Base-by-base conservation (phyloP, 2,888 invertebrate species). In the Scaptomyza caliginosa region DNA sequence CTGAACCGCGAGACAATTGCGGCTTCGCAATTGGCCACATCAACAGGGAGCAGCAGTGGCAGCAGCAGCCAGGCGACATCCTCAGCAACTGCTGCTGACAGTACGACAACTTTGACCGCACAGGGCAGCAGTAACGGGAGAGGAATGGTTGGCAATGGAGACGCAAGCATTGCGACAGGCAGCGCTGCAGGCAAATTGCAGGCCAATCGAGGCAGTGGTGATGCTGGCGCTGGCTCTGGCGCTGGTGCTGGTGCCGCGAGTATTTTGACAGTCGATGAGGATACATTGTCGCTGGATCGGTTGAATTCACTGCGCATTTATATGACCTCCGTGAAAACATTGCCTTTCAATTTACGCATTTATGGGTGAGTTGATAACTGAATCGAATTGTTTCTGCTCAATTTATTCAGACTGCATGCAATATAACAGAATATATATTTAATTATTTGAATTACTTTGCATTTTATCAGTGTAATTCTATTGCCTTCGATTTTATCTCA, bases 21-120 rank as follows among this genome's bases (percentile, higher is more conserved):
- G 75, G 89, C 91, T 69, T 91, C 91, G 67, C 90, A 90, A 89
- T 89, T 91, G 88, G 91, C 90, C 74, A 90, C 91, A 81, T 91
- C 91, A 78, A 90, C 89, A 43, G 74, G 88, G 80, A 57, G 72
- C 77, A 57, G 67, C 77, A 45, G 60, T 24, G 24, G 66, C 62
- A 54, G 87, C 78, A 59, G 71, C 81, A 77, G 77, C 28, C 74
- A 79, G 52, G 70, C 69, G 55, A 63, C 71, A 51, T 74, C 73
- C 57, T 72, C 75, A 28, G 77, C 88, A 43, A 79, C 88, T 49
- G 73, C 87, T 56, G 84, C 63, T 64, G 81, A 81, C 80, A 80
- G 74, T 52, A 77, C 86, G 63, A 71, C 83, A 71, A 84, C 78
- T 68, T 68, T 80, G 84, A 84, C 77, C 77, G 80, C 74, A 79